These are phyloP conservation scores for Morelia viridis DNA, from an alignment of 2,797 vertebrate species.

Conservation along the genomic window DNA sequence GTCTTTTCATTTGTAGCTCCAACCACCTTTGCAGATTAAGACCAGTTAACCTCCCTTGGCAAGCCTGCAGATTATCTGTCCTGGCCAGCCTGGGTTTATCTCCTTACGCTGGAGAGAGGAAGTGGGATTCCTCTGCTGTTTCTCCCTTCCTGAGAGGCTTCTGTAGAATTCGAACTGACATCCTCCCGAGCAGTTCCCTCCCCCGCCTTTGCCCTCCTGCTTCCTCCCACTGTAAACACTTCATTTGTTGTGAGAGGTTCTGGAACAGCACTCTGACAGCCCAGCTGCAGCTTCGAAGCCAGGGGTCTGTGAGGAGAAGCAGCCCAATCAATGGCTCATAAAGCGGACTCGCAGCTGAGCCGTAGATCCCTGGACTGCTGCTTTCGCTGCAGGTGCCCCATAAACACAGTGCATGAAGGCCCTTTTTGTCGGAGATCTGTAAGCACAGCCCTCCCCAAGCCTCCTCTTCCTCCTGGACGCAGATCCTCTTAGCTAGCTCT, in stretches of 20 bases:
- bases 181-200: background rate
- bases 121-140: background rate
- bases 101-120: background rate
- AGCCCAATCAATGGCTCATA: conserved; percentile 11
- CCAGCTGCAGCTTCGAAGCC: conserved; percentile 62
- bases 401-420: conserved; percentile 10
- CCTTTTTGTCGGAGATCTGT: conserved; percentile 8
- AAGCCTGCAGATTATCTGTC: background rate
- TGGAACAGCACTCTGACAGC: conserved; percentile 57
- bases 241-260: conserved; percentile 55
- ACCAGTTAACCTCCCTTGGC: background rate
- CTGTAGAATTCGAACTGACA: background rate
- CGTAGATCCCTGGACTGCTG: background rate
- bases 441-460: background rate
- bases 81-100: background rate
- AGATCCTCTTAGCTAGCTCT: conserved; percentile 1
- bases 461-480: background rate
- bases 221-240: conserved; percentile 50
- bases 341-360: conserved; percentile 19
- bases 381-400: conserved; percentile 14
- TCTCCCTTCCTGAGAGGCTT: background rate
- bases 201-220: conserved; percentile 14
- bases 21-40: background rate
- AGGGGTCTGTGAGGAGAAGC: conserved; percentile 10
- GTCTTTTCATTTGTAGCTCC: background rate